Conservation (phyloP, 2,113 vertebrate species). For the Prunella himalayana region DNA sequence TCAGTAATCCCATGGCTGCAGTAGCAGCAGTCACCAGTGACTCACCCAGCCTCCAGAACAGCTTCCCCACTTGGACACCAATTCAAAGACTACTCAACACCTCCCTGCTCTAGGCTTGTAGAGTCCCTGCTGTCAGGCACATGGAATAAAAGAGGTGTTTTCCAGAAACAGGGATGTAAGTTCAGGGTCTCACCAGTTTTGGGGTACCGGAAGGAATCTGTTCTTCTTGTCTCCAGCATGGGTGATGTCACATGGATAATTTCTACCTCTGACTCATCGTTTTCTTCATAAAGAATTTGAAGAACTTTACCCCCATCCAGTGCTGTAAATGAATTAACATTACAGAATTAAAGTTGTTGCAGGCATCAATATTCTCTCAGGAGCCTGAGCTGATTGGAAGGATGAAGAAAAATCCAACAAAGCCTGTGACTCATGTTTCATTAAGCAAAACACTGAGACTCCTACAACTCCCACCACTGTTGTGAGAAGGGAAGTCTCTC, state of each 20-base stretch:
- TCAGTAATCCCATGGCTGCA: background rate
- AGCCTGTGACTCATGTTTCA: background rate
- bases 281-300: conserved; percentile 81
- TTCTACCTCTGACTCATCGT: conserved; percentile 82
- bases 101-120: background rate
- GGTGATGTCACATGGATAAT: conserved; percentile 83
- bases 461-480: background rate
- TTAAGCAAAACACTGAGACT: background rate
- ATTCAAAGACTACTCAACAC: background rate
- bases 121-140: background rate
- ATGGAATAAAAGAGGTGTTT: background rate
- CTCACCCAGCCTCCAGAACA: background rate
- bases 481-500: background rate
- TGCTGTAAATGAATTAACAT: conserved; percentile 67
- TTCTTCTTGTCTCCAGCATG: conserved; percentile 81
- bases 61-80: background rate
- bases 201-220: conserved; percentile 82
- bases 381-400: background rate
- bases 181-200: conserved; percentile 74
- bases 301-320: conserved; percentile 74
- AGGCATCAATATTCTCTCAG: background rate
- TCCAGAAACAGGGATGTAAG: background rate
- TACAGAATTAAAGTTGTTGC: background rate
- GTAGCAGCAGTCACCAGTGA: background rate
- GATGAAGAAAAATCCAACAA: background rate